A percentile compares a stretch with the other conserved stretches of the same genome.
Evolutionary conservation across 2,113 vertebrate species (phyloP).

Genomic region (Tragelaphus buxtoni): DNA sequence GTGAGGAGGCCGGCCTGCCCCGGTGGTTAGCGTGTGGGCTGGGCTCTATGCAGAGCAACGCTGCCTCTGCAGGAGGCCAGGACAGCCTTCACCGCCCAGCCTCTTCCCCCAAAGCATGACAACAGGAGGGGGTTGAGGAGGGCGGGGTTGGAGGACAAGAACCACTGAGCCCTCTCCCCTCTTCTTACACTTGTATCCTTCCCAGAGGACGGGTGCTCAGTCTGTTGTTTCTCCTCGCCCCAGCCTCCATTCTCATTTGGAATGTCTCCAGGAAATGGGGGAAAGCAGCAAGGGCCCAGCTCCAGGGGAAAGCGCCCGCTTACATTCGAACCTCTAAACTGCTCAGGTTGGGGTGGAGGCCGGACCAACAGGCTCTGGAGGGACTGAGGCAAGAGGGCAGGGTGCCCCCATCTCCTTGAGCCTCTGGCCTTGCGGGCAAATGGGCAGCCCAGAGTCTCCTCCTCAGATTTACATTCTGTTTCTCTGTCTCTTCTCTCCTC

Average conservation of each 20-base stretch:
- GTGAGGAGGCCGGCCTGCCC: not conserved
- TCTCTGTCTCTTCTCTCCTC: not conserved
- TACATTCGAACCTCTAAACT: not conserved
- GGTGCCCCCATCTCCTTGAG: not conserved
- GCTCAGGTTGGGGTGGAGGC: not conserved
- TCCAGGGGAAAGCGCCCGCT: not conserved
- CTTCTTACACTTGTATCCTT: not conserved
- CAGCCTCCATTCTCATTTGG: not conserved
- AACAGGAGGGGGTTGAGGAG: not conserved
- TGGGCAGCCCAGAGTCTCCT: fast-evolving
- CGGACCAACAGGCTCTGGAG: not conserved
- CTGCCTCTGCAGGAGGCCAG: not conserved
- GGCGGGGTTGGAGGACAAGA: not conserved
- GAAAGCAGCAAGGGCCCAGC: not conserved
- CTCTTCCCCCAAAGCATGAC: not conserved
- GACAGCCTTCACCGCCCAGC: not conserved
- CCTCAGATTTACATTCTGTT: not conserved
- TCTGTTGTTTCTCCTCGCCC: not conserved
- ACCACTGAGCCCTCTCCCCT: not conserved
- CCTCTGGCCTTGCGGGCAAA: fast-evolving
- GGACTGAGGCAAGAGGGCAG: not conserved
- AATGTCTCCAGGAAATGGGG: not conserved
- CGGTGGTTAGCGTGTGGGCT: not conserved
- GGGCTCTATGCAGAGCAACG: not conserved
- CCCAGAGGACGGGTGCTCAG: not conserved